Conservation (phyloP, 2,888 invertebrate genomes). For the Antitype chi region DNA sequence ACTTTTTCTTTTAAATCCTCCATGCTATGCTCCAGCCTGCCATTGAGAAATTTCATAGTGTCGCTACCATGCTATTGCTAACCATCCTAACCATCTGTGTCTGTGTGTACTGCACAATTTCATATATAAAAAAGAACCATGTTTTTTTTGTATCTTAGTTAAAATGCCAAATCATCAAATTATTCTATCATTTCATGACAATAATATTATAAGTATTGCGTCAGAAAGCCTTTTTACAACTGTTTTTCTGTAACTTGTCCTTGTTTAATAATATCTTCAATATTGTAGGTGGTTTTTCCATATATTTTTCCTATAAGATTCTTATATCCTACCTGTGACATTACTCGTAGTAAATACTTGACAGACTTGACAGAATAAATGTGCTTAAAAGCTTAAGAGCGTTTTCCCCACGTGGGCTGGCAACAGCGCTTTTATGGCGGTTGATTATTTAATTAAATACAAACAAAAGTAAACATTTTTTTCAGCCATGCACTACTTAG, state of each 20-base stretch:
- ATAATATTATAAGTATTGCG: constrained; percentile 17
- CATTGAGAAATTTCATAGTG: not conserved
- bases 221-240: constrained; percentile 28
- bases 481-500: no score
- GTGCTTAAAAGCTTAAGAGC: not conserved
- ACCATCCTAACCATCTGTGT: not conserved
- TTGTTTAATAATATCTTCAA: not conserved
- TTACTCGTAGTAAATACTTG: not conserved
- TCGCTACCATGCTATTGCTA: not conserved
- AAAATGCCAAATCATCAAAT: constrained; percentile 9
- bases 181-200: constrained; percentile 4
- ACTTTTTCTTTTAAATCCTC: not conserved
- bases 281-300: not conserved
- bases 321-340: not conserved
- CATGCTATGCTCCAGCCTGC: not conserved
- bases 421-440: no score
- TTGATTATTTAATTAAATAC: no score
- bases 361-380: not conserved
- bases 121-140: not conserved
- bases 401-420: no score
- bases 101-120: not conserved
- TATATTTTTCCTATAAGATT: constrained; percentile 1
- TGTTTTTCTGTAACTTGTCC: not conserved
- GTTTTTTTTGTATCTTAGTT: not conserved
- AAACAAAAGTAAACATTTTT: no score